Evolutionary conservation across 2,113 vertebrate genomes (phyloP).

Genomic region (Alectura lathami): DNA sequence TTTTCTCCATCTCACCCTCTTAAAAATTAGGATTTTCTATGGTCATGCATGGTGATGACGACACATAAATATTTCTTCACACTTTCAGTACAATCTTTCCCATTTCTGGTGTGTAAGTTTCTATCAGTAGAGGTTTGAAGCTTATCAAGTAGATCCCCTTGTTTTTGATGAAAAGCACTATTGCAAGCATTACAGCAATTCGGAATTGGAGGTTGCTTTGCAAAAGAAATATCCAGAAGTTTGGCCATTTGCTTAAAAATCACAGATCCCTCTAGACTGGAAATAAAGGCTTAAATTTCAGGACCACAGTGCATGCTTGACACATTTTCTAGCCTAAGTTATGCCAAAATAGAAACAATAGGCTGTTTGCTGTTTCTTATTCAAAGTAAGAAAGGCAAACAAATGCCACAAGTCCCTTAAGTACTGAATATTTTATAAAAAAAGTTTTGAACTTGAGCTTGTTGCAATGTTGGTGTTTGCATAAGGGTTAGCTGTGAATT

Average conservation of each 20-base stretch:
- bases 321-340: background rate
- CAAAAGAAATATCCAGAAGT: background rate
- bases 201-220: background rate
- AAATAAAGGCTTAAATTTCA: conserved; percentile 32
- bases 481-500: background rate
- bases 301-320: background rate
- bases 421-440: background rate
- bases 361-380: background rate
- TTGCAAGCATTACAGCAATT: background rate
- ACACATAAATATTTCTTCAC: background rate
- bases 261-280: background rate
- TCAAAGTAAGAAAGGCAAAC: background rate
- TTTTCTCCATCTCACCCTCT: background rate
- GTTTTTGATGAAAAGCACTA: background rate
- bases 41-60: background rate
- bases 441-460: background rate
- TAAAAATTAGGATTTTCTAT: background rate
- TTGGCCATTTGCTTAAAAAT: background rate
- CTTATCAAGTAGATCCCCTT: background rate
- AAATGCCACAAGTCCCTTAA: background rate
- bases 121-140: background rate
- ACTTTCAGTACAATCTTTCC: background rate
- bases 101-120: background rate
- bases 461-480: background rate
- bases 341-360: conserved; percentile 16